These are phyloP conservation scores for Coboldia fuscipes DNA, from an alignment of 1,140 invertebrate species.

Conservation along the genomic window DNA sequence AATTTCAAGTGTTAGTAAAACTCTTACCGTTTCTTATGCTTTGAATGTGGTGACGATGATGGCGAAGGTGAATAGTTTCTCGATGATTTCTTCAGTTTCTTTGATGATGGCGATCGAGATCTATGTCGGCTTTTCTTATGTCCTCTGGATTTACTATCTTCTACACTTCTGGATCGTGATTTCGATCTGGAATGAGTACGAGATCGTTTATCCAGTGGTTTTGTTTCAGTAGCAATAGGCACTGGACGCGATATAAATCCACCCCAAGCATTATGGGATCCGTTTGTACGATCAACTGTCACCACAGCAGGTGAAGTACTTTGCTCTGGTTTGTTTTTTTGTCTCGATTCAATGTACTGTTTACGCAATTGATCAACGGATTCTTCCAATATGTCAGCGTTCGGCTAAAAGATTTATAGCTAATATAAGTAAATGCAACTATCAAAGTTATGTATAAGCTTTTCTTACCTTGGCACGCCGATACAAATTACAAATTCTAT, in stretches of 20 bases:
- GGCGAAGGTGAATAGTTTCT: constrained; percentile 16
- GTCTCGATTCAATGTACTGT: constrained; percentile 50
- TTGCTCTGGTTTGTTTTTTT: constrained; percentile 32
- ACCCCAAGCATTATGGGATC: constrained; percentile 37
- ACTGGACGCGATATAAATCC: constrained; percentile 29
- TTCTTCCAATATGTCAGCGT: constrained; percentile 49
- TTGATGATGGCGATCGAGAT: constrained; percentile 10
- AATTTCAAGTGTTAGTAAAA: not conserved
- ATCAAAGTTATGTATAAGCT: not conserved
- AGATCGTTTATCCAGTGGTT: constrained; percentile 15
- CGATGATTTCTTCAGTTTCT: constrained; percentile 17
- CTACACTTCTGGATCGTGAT: constrained; percentile 20
- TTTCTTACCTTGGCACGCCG: constrained; percentile 48
- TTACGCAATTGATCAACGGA: constrained; percentile 50
- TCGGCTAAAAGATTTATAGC: too few species aligned
- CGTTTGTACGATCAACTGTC: constrained; percentile 23
- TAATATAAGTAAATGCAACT: too few species aligned
- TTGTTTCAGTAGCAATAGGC: constrained; percentile 8
- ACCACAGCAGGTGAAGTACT: constrained; percentile 31
- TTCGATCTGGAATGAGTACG: constrained; percentile 14
- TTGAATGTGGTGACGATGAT: constrained; percentile 17
- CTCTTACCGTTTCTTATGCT: constrained; percentile 16
- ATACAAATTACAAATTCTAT: constrained; percentile 68
- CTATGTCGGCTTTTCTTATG: constrained; percentile 21
- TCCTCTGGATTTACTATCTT: constrained; percentile 22